Percentiles rank a stretch among this genome's conserved stretches.
Evolutionary conservation across 2,888 invertebrate genomes (phyloP).

Genomic region (Azorinus chamasolen): DNA sequence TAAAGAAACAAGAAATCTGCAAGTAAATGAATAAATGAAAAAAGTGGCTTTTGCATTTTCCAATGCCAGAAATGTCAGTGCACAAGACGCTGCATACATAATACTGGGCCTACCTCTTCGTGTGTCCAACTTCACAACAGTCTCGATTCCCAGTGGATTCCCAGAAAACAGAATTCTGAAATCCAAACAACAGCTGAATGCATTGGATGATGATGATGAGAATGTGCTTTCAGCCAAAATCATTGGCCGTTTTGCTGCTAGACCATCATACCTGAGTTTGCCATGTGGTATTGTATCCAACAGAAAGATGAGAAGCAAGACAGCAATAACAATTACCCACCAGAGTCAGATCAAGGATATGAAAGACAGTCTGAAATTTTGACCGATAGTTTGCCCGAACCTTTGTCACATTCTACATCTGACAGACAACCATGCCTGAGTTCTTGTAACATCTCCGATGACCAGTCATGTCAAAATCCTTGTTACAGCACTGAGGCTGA

Average conservation of each 20-base stretch:
- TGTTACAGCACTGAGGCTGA: too few species aligned
- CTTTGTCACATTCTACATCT: neutral
- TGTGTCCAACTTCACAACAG: conserved; percentile 32
- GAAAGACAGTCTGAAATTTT: conserved; percentile 10
- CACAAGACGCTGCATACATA: conserved; percentile 69
- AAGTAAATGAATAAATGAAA: conserved; percentile 28
- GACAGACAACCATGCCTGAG: too few species aligned
- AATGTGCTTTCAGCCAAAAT: conserved; percentile 59
- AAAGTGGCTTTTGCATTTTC: conserved; percentile 57
- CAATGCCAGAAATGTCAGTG: conserved; percentile 66
- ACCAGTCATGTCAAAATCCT: too few species aligned
- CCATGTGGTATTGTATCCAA: conserved; percentile 51
- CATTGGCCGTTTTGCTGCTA: conserved; percentile 73
- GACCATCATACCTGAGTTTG: conserved; percentile 77
- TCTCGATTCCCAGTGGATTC: conserved; percentile 62
- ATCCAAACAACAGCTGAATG: conserved; percentile 42
- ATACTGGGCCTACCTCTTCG: conserved; percentile 63
- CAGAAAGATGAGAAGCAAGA: too few species aligned
- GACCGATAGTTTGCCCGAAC: neutral
- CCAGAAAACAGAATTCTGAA: conserved; percentile 76
- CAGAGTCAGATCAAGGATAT: neutral
- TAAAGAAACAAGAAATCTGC: conserved; percentile 20
- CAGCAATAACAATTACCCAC: too few species aligned
- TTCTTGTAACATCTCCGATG: too few species aligned
- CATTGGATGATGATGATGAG: conserved; percentile 50